Evolutionary conservation across 2,113 vertebrate species (phyloP), one percentile per base, ranked within the genome.

Genomic region (Amphiprion percula): DNA sequence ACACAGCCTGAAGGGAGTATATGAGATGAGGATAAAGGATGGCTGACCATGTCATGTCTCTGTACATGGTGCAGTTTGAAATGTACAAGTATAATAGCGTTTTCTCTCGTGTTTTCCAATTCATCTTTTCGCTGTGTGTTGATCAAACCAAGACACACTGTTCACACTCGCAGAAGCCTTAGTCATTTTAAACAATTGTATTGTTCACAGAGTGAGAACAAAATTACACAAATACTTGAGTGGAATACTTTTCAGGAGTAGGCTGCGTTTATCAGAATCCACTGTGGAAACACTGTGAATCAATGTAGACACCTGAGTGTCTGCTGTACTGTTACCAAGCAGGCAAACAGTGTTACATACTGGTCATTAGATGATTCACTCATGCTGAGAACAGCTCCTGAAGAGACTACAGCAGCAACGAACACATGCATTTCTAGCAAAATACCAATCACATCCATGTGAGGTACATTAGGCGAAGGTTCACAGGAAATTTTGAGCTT

Each of bases 41-140:
- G 70, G 70, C 74, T 91, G 87, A 82, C 86, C 79, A 21, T 39
- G 85, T 65, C 77, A 52, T 26, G 53, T 74, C 73, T 75, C 77
- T 76, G 59, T 73, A 74, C 77, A 82, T 87, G 81, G 77, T 77
- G 74, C 69, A 80, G 44, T 46, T 65, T 71, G 82, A 78, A 91
- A 82, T 85, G 79, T 74, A 61, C 68, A 80, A 77, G 79, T 66
- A 67, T 85, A 81, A 80, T 85, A 55, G 71, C 76, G 74, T 90
- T 82, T 82, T 74, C 64, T 75, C 68, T 85, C 58, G 59, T 82
- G 68, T 79, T 82, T 87, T 72, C 30, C 50, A 88, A 85, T 88
- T 86, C 83, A 85, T 86, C 79, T 63, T 77, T 72, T 76, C 50
- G 64, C 77, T 53, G 66, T 56, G 63, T 61, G 74, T 77, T 81